Evolutionary conservation across 2,797 vertebrate genomes (phyloP).

Genomic region (Octomys mimax): DNA sequence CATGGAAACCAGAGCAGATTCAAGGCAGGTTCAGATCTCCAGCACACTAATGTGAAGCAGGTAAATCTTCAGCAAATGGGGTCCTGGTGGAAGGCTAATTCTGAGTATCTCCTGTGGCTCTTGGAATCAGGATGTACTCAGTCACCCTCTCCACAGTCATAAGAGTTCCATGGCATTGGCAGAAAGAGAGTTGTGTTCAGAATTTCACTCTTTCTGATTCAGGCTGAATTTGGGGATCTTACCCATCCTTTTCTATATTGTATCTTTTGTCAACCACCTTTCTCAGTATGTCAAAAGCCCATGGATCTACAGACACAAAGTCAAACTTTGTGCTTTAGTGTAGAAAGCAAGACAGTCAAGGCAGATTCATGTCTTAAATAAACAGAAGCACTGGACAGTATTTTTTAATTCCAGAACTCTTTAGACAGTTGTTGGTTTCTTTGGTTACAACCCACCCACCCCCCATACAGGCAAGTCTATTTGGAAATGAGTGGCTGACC

Average conservation of each 20-base stretch:
- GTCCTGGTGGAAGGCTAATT: neutral
- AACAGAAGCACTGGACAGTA: neutral
- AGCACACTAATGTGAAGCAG: constrained; percentile 49
- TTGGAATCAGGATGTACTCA: neutral
- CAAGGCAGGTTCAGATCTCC: constrained; percentile 57
- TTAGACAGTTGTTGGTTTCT: accelerated
- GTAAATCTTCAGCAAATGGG: constrained; percentile 50
- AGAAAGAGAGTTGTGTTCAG: neutral
- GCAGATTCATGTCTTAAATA: neutral
- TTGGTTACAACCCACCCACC: neutral
- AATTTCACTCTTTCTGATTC: neutral
- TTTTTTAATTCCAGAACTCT: neutral
- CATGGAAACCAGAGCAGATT: constrained; percentile 88
- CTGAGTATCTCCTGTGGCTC: neutral
- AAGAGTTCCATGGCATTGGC: neutral
- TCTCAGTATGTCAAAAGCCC: neutral
- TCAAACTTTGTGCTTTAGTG: neutral
- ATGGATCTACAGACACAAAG: neutral
- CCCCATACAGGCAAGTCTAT: neutral
- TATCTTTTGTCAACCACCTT: neutral
- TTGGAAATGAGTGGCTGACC: neutral
- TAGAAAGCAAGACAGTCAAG: neutral
- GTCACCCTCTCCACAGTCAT: no score
- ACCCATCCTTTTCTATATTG: neutral
- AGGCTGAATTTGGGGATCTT: neutral